Base-by-base conservation (phyloP, 2,113 vertebrate genomes). In the Gymnarchus niloticus region DNA sequence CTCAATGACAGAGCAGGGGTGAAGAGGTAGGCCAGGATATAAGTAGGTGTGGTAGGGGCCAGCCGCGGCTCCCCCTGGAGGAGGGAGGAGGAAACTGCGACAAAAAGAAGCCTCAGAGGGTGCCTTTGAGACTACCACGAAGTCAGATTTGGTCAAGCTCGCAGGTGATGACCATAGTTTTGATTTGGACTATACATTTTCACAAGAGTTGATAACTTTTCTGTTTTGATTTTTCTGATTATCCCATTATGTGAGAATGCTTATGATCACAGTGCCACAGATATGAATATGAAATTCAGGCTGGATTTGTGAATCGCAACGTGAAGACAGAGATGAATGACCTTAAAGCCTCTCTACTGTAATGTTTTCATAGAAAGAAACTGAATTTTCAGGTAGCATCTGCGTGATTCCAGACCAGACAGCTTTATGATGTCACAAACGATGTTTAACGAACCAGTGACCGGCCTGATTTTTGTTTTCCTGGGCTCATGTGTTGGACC, bases 171-270 rank as follows among this genome's bases (percentile, higher is more conserved):
- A 73, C 33, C 33, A 73, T 73, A 41, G 19, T 73, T 73, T 73
- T n/a, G n/a, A n/a, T n/a, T n/a, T 73, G 41, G 65, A 73, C 65
- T 73, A 73, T 73, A 73, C 65, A 73, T 73, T 73, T 73, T 73
- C 65, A 73, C 65, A 73, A 37, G 65, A 73, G n/a, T n/a, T n/a
- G n/a, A n/a, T n/a, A n/a, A n/a, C n/a, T n/a, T n/a, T n/a, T n/a
- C n/a, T n/a, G n/a, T n/a, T n/a, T n/a, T n/a, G n/a, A n/a, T n/a
- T n/a, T n/a, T n/a, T n/a, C n/a, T n/a, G n/a, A n/a, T n/a, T n/a
- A n/a, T n/a, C n/a, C n/a, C n/a, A n/a, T n/a, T n/a, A n/a, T n/a
- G n/a, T n/a, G n/a, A n/a, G n/a, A n/a, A n/a, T n/a, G n/a, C n/a
- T n/a, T n/a, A n/a, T n/a, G n/a, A n/a, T n/a, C n/a, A n/a, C 41